These are phyloP conservation scores for Acromyrmex heyeri DNA, from an alignment of 1,140 invertebrate species.

Conservation along the genomic window DNA sequence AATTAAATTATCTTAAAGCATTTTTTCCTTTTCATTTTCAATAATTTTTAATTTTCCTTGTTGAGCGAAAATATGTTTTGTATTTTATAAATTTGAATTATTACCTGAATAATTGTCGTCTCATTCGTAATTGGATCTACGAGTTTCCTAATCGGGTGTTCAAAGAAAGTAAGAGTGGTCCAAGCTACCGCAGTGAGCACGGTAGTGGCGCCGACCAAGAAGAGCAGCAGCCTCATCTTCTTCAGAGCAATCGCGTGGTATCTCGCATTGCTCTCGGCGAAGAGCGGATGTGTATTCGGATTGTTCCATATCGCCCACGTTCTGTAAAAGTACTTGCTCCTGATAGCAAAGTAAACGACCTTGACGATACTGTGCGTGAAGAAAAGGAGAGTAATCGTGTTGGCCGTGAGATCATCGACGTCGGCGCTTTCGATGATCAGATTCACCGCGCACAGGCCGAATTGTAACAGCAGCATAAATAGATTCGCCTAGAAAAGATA, in stretches of 20 bases:
- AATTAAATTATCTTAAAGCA: background rate
- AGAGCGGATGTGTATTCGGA: conserved; percentile 93
- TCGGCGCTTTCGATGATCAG: conserved; percentile 91
- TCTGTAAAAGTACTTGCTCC: conserved; percentile 92
- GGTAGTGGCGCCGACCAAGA: conserved; percentile 89
- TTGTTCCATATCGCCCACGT: conserved; percentile 93
- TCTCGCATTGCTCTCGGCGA: conserved; percentile 92
- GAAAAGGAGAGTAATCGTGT: conserved; percentile 93
- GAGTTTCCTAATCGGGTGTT: conserved; percentile 90
- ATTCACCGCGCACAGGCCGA: conserved; percentile 89
- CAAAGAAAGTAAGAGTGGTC: conserved; percentile 92
- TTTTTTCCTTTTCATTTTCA: background rate
- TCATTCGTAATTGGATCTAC: conserved; percentile 91
- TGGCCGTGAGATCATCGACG: conserved; percentile 93
- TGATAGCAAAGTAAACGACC: conserved; percentile 90
- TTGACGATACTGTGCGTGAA: conserved; percentile 93
- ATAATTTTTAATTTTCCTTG: background rate
- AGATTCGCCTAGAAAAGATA: conserved; percentile 86
- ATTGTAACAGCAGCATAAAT: conserved; percentile 89
- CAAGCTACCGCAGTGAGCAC: conserved; percentile 89
- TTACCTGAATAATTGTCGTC: conserved; percentile 89
- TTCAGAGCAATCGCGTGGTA: conserved; percentile 91
- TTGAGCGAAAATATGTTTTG: background rate
- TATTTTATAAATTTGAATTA: background rate
- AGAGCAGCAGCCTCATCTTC: conserved; percentile 92